phyloP scores from a whole-genome alignment of 2,113 vertebrate genomes.

The Atrichornis clamosus region DNA sequence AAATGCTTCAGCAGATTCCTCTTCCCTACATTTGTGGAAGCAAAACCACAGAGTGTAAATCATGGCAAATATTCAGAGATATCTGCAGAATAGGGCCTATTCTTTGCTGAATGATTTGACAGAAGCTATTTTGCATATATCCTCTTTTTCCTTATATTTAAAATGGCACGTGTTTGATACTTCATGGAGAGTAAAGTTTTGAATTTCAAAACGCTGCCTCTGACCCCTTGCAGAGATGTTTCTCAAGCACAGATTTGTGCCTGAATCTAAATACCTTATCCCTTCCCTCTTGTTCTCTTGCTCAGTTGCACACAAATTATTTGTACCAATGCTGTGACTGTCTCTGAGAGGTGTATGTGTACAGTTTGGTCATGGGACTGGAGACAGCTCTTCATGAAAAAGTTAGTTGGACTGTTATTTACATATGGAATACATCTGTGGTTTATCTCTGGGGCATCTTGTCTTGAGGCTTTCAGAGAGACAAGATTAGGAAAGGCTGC shows the following conservation, averaged over 20 bases:
- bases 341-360: not conserved
- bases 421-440: not conserved
- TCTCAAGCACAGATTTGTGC: not conserved
- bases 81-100: not conserved
- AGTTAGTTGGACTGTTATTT: not conserved
- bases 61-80: not conserved
- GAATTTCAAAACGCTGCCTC: not conserved
- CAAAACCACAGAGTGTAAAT: not conserved
- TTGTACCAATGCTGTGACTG: not conserved
- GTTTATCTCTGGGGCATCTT: not conserved
- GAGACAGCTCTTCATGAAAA: not conserved
- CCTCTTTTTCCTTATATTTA: not conserved
- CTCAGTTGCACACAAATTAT: not conserved
- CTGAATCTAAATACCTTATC: not conserved
- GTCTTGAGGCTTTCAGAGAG: not conserved
- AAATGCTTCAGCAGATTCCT: not conserved
- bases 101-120: not conserved
- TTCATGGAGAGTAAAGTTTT: not conserved
- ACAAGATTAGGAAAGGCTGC: not conserved
- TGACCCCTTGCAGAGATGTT: not conserved
- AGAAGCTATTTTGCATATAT: not conserved
- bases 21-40: not conserved
- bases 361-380: not conserved
- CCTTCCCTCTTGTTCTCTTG: not conserved
- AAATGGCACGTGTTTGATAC: not conserved